Conservation (phyloP, 2,113 vertebrate genomes). For the Scalopus aquaticus region DNA sequence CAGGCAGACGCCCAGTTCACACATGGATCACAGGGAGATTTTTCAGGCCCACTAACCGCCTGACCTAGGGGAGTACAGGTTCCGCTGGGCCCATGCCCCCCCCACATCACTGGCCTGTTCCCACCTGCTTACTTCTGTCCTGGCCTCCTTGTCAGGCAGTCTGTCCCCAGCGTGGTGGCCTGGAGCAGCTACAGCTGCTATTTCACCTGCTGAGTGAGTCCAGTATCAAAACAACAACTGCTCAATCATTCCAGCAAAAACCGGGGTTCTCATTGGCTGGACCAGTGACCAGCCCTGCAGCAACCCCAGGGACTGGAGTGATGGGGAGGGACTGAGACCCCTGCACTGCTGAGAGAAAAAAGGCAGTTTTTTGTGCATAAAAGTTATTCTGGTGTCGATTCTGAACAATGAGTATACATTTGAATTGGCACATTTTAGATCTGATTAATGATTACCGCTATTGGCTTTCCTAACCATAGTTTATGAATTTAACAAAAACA, state of each 20-base stretch:
- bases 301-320: not conserved
- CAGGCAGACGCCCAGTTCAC: not conserved
- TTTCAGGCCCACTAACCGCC: not conserved
- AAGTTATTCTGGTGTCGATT: not conserved
- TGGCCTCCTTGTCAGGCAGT: not conserved
- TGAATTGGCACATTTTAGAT: not conserved
- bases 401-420: not conserved
- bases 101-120: not conserved
- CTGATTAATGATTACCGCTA: not conserved
- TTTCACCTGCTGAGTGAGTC: not conserved
- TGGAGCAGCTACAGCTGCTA: not conserved
- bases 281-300: not conserved
- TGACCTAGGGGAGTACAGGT: not conserved
- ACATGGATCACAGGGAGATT: not conserved
- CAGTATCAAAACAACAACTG: not conserved
- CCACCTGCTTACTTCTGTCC: not conserved
- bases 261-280: not conserved
- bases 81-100: not conserved
- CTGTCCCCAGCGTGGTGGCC: not conserved
- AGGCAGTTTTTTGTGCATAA: not conserved
- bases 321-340: not conserved
- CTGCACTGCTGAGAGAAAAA: not conserved
- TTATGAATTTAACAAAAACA: constrained; percentile 10
- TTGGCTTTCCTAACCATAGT: not conserved
- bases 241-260: not conserved